Evolutionary conservation across 2,797 vertebrate species (phyloP).

Genomic region (Myotis myotis): DNA sequence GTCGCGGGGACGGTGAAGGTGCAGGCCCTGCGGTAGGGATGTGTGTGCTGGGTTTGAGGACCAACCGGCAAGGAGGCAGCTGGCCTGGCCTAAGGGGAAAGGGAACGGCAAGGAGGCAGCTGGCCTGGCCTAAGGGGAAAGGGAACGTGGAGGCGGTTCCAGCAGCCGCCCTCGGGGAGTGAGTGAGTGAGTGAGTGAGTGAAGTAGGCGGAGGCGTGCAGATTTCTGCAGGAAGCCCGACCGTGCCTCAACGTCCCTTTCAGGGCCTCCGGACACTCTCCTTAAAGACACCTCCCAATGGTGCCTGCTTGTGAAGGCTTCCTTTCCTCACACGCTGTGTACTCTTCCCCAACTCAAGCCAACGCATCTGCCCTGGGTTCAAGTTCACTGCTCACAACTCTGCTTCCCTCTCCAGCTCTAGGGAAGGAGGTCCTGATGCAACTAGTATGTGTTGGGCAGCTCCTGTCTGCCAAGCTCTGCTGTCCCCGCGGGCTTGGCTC

Average conservation of each 20-base stretch:
- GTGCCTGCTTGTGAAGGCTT: not conserved
- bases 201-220: rapidly evolving
- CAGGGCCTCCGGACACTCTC: not conserved
- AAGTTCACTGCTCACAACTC: not conserved
- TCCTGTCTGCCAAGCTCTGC: not conserved
- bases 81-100: not conserved
- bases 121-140: not conserved
- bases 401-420: not conserved
- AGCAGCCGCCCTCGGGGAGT: not conserved
- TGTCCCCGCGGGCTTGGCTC: not conserved
- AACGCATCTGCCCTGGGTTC: not conserved
- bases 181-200: too few species aligned
- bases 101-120: conserved; percentile 35
- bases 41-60: not conserved
- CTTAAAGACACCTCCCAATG: not conserved
- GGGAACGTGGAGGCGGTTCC: not conserved
- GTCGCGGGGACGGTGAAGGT: not conserved
- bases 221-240: not conserved
- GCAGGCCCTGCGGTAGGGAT: not conserved
- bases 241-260: not conserved
- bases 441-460: not conserved
- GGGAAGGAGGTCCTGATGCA: not conserved
- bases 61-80: not conserved
- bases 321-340: not conserved
- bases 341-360: not conserved